These are phyloP conservation scores for Podabrus alpinus DNA, from an alignment of 2,888 invertebrate genomes.

Conservation along the genomic window DNA sequence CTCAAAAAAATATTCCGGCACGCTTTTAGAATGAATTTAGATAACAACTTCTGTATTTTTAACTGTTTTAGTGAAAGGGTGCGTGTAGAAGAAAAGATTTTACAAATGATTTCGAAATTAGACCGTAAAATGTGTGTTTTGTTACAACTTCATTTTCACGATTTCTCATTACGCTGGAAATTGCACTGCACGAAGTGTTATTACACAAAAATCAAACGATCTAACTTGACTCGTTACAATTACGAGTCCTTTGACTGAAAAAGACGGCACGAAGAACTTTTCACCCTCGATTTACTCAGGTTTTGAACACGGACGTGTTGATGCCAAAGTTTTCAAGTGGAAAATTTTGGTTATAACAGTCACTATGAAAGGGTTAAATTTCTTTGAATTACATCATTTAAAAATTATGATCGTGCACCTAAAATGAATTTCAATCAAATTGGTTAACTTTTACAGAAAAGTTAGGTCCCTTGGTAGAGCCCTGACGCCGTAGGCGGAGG, in stretches of 20 bases:
- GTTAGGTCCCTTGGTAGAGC: no score
- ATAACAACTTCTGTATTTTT: slow-evolving; percentile 20
- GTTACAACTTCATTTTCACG: neutral
- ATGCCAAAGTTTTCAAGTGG: no score
- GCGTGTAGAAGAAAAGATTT: neutral
- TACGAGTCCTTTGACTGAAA: neutral
- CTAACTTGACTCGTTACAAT: neutral
- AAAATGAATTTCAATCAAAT: no score
- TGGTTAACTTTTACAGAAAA: no score
- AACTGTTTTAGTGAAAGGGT: neutral
- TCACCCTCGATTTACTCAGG: neutral
- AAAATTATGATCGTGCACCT: no score
- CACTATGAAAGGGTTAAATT: no score
- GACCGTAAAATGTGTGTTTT: neutral
- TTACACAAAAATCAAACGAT: neutral
- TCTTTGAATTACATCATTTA: no score
- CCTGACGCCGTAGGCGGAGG: no score
- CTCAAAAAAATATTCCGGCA: slow-evolving; percentile 14
- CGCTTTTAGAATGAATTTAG: slow-evolving; percentile 21
- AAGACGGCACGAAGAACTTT: neutral
- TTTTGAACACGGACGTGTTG: neutral
- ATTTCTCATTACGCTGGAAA: neutral
- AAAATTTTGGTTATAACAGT: no score
- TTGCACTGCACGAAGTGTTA: neutral
- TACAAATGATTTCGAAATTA: neutral